Evolutionary conservation across 2,113 vertebrate genomes (phyloP).

Genomic region (Carassius auratus): DNA sequence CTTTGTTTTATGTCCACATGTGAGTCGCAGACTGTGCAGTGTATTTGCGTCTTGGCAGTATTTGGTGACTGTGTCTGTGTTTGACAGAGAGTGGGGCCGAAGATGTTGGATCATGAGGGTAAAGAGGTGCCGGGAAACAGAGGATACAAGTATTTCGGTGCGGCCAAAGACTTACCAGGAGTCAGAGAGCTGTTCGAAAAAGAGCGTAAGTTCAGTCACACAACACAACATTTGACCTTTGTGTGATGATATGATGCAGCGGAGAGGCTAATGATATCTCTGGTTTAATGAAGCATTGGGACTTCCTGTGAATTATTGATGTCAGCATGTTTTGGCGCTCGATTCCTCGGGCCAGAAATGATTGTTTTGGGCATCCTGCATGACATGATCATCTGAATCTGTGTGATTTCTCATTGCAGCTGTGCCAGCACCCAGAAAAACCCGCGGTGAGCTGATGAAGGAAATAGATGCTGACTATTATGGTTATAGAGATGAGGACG

Average conservation of each 20-base stretch:
- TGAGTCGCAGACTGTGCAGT: background rate
- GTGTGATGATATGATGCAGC: background rate
- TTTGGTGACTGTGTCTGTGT: background rate
- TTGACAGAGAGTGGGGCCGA: slow-evolving; percentile 86
- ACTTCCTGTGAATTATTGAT: background rate
- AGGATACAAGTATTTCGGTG: slow-evolving; percentile 97
- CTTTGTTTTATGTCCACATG: too few species aligned
- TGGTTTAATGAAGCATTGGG: background rate
- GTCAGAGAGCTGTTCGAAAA: slow-evolving; percentile 96
- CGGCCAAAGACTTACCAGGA: slow-evolving; percentile 93
- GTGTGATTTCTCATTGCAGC: slow-evolving; percentile 66
- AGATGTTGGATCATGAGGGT: slow-evolving; percentile 95
- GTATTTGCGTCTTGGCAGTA: too few species aligned
- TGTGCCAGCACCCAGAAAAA: slow-evolving; percentile 87
- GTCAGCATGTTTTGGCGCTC: background rate
- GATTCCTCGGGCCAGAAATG: too few species aligned
- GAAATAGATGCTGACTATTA: slow-evolving; percentile 96
- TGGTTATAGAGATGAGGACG: slow-evolving; percentile 93
- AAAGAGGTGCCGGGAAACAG: slow-evolving; percentile 97
- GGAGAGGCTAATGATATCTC: too few species aligned
- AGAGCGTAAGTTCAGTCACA: slow-evolving; percentile 79
- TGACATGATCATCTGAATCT: too few species aligned
- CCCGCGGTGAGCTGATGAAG: slow-evolving; percentile 94
- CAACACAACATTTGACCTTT: too few species aligned
- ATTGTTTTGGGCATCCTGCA: too few species aligned